phyloP scores from a whole-genome alignment of 2,113 vertebrate species.

The Antechinus flavipes region DNA sequence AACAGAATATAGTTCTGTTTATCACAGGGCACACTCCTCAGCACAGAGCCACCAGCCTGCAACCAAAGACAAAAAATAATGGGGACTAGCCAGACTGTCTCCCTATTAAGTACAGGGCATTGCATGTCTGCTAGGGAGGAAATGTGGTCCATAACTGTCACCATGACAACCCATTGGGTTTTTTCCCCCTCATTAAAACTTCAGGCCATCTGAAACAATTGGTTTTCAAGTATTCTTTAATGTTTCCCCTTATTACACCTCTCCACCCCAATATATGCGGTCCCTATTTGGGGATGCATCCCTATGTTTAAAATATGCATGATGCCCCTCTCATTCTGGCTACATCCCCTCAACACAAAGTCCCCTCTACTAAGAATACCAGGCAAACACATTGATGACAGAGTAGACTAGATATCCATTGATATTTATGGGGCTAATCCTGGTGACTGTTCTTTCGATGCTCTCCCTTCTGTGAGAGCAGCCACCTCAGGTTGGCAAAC shows the following conservation, averaged over 20 bases:
- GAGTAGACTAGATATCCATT: constrained; percentile 26
- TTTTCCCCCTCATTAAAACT: constrained; percentile 41
- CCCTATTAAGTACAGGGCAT: accelerated
- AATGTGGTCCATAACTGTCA: neutral
- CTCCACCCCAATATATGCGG: neutral
- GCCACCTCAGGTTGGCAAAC: neutral
- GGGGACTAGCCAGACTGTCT: neutral
- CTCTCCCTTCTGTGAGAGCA: neutral
- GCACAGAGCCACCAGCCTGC: neutral
- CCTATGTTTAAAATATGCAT: neutral
- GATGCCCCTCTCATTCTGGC: neutral
- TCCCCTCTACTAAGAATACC: constrained; percentile 43
- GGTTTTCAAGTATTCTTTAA: neutral
- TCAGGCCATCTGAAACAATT: neutral
- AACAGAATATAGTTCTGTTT: neutral
- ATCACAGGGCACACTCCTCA: neutral
- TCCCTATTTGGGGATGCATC: neutral
- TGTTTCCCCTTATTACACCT: neutral
- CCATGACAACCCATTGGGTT: constrained; percentile 56
- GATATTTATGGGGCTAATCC: neutral
- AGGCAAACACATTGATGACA: neutral
- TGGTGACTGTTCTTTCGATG: neutral
- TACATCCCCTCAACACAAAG: neutral
- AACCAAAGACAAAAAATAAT: neutral
- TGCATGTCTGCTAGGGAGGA: accelerated